Conservation (phyloP, 2,888 invertebrate species). For the Nemotelus nigrinus region DNA sequence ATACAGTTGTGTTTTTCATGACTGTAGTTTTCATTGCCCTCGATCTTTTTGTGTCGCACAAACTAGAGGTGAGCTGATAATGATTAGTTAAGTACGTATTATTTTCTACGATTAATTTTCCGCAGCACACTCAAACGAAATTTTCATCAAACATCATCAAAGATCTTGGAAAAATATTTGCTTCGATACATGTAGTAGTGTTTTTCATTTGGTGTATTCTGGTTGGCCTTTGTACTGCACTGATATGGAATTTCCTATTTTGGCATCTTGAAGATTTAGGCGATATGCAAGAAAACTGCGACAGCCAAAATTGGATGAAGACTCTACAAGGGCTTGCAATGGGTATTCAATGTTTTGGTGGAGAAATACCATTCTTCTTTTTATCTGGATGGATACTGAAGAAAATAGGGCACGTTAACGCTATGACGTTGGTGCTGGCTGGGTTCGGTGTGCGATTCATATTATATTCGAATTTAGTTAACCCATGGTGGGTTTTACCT, state of each 20-base stretch:
- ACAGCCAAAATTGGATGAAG: constrained; percentile 69
- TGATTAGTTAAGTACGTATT: background rate
- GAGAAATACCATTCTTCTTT: constrained; percentile 89
- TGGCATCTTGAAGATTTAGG: constrained; percentile 85
- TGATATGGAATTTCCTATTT: constrained; percentile 89
- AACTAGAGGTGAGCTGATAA: constrained; percentile 67
- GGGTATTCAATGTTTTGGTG: constrained; percentile 82
- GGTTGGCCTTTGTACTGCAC: constrained; percentile 84
- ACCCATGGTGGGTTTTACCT: constrained; percentile 86
- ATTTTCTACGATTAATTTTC: no score
- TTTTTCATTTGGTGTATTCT: constrained; percentile 84
- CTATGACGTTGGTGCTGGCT: constrained; percentile 84
- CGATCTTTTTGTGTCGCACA: constrained; percentile 74
- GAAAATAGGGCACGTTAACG: constrained; percentile 81
- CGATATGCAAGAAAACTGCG: constrained; percentile 56
- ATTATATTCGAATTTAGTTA: constrained; percentile 79
- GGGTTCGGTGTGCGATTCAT: constrained; percentile 84
- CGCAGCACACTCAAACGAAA: constrained; percentile 72
- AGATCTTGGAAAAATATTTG: constrained; percentile 75
- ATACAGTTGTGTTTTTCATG: constrained; percentile 82
- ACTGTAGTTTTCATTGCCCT: constrained; percentile 73
- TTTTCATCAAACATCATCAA: constrained; percentile 74
- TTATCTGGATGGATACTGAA: constrained; percentile 80
- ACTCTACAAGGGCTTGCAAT: constrained; percentile 79
- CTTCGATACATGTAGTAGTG: constrained; percentile 73